Evolutionary conservation across 1,140 invertebrate species (phyloP), one percentile per base, ranked within the genome.

Genomic region (Adoxophyes honmai): DNA sequence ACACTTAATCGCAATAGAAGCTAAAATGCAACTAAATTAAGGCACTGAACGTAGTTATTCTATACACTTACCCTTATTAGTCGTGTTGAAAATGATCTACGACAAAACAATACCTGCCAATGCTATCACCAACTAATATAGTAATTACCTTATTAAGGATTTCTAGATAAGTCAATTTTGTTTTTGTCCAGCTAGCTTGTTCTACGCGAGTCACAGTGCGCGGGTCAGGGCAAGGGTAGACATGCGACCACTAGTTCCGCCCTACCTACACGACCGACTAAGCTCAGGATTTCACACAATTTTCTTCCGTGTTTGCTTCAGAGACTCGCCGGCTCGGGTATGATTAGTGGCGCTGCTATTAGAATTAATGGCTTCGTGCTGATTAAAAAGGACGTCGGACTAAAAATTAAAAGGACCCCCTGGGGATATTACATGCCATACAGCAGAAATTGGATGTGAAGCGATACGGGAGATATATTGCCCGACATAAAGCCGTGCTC

Each of bases 381-480:
- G 66, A 72, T 77, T 77, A 75, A 79, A 78, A 80, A 70, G 68
- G 65, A 57, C 57, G 57, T 52, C 59, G 56, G 61, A 72, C 72
- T 66, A 73, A 67, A 79, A 82, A 86, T 78, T 81, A 81, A 83
- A 81, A 73, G 71, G 70, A 70, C 70, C 66, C 67, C 69, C 65
- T 55, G 62, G 73, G 75, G 77, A 81, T 77, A 82, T 83, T 77
- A 82, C 77, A 83, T 70, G 78, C 75, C 81, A 86, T 80, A 82
- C 73, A 84, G 73, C 73, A 79, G 79, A 81, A 82, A 86, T 84
- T 82, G 81, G 81, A 82, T 77, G 34, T 16, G 55, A 48, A 81
- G 73, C 75, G 82, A 82, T 84, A 82, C 68, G 75, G 70, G 68
- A 81, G 79, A 86, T 81, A 80, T 86, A 86, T 84, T 84, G 73